Evolutionary conservation across 2,888 invertebrate species (phyloP).

Genomic region (Diogma glabrata): DNA sequence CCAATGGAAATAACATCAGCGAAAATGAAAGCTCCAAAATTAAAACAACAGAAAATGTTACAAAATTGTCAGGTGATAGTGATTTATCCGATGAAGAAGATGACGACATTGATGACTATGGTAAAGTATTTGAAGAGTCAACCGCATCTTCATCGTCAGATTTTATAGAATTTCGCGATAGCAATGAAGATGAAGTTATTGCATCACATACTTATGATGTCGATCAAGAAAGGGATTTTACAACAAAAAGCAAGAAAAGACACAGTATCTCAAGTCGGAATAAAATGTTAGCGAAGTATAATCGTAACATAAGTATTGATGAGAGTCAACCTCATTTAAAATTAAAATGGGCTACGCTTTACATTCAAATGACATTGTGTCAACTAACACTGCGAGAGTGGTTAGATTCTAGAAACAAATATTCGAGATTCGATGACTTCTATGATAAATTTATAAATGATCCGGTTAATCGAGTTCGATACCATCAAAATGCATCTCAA

Average conservation of each 20-base stretch:
- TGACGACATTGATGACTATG: slow-evolving; percentile 4
- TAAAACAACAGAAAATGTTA: too few species aligned
- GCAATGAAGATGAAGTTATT: background rate
- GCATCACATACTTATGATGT: background rate
- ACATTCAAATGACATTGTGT: slow-evolving; percentile 76
- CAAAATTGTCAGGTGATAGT: too few species aligned
- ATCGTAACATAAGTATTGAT: slow-evolving; percentile 9
- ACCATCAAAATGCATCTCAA: slow-evolving; percentile 17
- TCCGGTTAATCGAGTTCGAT: background rate
- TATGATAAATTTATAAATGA: slow-evolving; percentile 11
- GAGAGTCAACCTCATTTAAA: slow-evolving; percentile 31
- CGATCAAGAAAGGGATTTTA: background rate
- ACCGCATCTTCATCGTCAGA: slow-evolving; percentile 10
- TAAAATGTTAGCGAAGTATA: slow-evolving; percentile 6
- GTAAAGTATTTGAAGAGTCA: background rate
- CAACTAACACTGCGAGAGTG: slow-evolving; percentile 64
- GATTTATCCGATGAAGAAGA: slow-evolving; percentile 3
- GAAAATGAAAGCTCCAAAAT: slow-evolving; percentile 5
- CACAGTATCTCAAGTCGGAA: background rate
- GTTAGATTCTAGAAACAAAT: slow-evolving; percentile 51
- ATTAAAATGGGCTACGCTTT: slow-evolving; percentile 56
- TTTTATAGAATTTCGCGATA: slow-evolving; percentile 17
- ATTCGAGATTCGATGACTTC: slow-evolving; percentile 15
- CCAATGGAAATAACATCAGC: slow-evolving; percentile 25
- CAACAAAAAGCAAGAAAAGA: background rate